Evolutionary conservation across 2,888 invertebrate genomes (phyloP).

Genomic region (Orchesellides sinensis): DNA sequence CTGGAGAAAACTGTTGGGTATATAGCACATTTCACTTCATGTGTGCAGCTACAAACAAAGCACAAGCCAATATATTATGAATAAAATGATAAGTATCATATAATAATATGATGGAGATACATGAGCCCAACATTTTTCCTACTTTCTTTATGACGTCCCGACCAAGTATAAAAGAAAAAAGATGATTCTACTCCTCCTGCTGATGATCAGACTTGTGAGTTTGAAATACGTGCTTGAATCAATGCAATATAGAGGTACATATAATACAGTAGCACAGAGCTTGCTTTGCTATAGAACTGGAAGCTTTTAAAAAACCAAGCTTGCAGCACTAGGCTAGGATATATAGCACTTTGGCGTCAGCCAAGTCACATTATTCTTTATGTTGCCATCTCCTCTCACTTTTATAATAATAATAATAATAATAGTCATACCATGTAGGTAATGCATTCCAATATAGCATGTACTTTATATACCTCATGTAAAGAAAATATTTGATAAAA

Average conservation of each 20-base stretch:
- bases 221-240: constrained; percentile 14
- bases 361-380: constrained; percentile 57
- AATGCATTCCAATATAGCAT: background rate
- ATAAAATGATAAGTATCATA: constrained; percentile 54
- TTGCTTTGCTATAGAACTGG: no score
- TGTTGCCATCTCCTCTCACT: constrained; percentile 52
- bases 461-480: background rate
- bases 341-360: constrained; percentile 5
- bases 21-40: constrained; percentile 42
- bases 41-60: constrained; percentile 22
- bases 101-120: constrained; percentile 61
- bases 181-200: background rate
- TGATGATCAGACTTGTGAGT: background rate
- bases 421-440: constrained; percentile 35
- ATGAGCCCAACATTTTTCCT: constrained; percentile 43
- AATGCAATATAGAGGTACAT: constrained; percentile 25
- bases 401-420: constrained; percentile 37
- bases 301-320: no score
- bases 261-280: background rate
- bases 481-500: background rate
- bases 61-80: constrained; percentile 29
- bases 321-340: background rate
- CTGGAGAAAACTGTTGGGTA: constrained; percentile 54
- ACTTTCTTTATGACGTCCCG: constrained; percentile 36
- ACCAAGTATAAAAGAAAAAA: background rate